These are phyloP conservation scores for Pristiophorus japonicus DNA, from an alignment of 2,113 vertebrate genomes.

Conservation along the genomic window DNA sequence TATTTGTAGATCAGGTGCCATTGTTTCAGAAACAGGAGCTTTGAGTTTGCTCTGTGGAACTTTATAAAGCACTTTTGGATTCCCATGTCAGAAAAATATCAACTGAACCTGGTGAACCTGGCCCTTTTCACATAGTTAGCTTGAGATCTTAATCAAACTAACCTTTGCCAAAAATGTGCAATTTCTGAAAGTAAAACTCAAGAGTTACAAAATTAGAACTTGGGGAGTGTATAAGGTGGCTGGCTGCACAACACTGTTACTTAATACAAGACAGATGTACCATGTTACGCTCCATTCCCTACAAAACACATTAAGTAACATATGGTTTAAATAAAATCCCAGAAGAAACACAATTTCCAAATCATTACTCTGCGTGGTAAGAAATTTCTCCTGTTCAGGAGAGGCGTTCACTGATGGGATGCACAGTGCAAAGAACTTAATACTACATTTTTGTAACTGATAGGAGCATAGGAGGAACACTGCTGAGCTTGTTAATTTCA, in stretches of 20 bases:
- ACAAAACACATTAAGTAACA: conserved; percentile 16
- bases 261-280: conserved; percentile 25
- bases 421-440: not conserved
- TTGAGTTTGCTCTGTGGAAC: not conserved
- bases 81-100: not conserved
- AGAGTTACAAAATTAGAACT: conserved; percentile 26
- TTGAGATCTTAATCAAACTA: not conserved
- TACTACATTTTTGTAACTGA: not conserved
- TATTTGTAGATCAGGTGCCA: not conserved
- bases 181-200: conserved; percentile 5
- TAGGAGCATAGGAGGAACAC: not conserved
- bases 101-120: not conserved
- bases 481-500: not conserved
- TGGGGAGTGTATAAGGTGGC: not conserved
- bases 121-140: not conserved
- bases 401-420: not conserved
- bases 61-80: not conserved
- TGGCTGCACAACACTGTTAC: not conserved
- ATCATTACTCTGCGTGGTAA: not conserved
- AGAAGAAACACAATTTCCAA: conserved; percentile 17
- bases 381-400: not conserved
- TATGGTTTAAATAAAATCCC: conserved; percentile 10
- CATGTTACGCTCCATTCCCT: not conserved
- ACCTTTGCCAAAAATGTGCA: conserved; percentile 22
- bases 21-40: not conserved